Percentiles rank a stretch among this genome's conserved stretches.
Evolutionary conservation across 2,888 invertebrate species (phyloP).

Genomic region (Gryllus longicercus): DNA sequence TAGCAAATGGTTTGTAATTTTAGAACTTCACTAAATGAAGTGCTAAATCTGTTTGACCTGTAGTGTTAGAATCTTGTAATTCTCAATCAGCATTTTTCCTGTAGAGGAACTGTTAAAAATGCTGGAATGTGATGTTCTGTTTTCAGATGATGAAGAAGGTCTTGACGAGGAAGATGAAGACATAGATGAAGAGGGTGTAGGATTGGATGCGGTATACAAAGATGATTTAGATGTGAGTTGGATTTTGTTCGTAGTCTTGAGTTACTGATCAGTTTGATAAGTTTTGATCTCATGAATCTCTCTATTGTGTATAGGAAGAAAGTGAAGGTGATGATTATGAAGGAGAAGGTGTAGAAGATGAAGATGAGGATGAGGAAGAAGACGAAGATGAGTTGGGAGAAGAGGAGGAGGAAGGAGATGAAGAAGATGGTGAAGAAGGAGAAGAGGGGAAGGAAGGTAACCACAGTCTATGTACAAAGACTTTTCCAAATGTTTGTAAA

Average conservation of each 20-base stretch:
- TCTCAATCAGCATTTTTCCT: too few relatives aligned
- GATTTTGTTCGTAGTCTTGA: not conserved
- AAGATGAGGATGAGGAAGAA: constrained; percentile 52
- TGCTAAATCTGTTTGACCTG: too few relatives aligned
- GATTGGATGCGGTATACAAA: constrained; percentile 67
- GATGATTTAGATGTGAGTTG: constrained; percentile 58
- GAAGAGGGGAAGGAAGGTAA: constrained; percentile 52
- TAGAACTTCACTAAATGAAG: too few relatives aligned
- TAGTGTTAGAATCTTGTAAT: too few relatives aligned
- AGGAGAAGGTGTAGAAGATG: constrained; percentile 55
- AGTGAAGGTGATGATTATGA: constrained; percentile 58
- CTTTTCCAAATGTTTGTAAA: too few relatives aligned
- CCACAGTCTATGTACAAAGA: too few relatives aligned
- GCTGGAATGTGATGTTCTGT: not conserved
- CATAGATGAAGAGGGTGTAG: constrained; percentile 59
- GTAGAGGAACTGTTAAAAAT: not conserved
- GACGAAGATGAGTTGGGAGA: constrained; percentile 48
- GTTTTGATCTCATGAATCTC: not conserved
- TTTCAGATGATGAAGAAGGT: constrained; percentile 41
- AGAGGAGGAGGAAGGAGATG: constrained; percentile 48
- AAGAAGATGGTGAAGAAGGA: constrained; percentile 47
- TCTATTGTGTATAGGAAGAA: constrained; percentile 28
- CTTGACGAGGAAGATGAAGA: constrained; percentile 60
- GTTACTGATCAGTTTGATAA: not conserved
- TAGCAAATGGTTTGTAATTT: too few relatives aligned